These are phyloP conservation scores for Harpagoxenus sublaevis DNA, from an alignment of 2,888 invertebrate species.

Conservation along the genomic window DNA sequence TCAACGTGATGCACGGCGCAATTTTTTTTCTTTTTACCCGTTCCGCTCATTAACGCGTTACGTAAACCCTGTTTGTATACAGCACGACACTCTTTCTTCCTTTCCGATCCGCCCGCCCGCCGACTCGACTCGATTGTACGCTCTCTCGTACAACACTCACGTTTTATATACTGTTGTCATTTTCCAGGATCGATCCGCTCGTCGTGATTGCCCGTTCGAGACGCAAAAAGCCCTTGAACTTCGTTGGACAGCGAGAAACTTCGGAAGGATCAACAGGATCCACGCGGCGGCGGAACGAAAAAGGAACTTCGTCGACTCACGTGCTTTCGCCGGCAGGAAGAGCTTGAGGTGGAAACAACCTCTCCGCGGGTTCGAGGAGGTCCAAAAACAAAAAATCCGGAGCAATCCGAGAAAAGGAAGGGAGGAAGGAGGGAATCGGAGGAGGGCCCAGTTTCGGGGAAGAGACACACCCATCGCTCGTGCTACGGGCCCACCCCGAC, in stretches of 20 bases:
- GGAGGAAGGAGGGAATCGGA: background rate
- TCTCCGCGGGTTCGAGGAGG: background rate
- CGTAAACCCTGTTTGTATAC: background rate
- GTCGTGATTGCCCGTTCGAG: conserved; percentile 25
- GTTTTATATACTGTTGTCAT: conserved; percentile 3
- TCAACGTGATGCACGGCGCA: conserved; percentile 19
- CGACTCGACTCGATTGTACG: background rate
- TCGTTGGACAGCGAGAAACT: background rate
- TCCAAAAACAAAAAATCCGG: background rate
- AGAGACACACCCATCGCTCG: conserved; percentile 48
- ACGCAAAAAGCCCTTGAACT: conserved; percentile 36
- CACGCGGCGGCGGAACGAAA: background rate
- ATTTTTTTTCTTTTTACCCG: conserved; percentile 26
- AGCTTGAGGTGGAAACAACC: conserved; percentile 16
- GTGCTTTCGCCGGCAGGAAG: conserved; percentile 15
- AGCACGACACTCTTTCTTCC: background rate
- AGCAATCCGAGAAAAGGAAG: background rate
- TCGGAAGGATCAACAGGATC: conserved; percentile 20
- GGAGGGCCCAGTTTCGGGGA: conserved; percentile 31
- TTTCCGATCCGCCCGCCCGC: background rate
- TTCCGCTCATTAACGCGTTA: conserved; percentile 37
- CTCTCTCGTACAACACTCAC: conserved; percentile 1
- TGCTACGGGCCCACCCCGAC: conserved; percentile 27
- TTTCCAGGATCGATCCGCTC: conserved; percentile 60
- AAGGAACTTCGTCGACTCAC: background rate